Percentiles rank a stretch among this genome's conserved stretches.
Evolutionary conservation across 2,888 invertebrate species (phyloP).

Genomic region (Hyposoter dolosus): DNA sequence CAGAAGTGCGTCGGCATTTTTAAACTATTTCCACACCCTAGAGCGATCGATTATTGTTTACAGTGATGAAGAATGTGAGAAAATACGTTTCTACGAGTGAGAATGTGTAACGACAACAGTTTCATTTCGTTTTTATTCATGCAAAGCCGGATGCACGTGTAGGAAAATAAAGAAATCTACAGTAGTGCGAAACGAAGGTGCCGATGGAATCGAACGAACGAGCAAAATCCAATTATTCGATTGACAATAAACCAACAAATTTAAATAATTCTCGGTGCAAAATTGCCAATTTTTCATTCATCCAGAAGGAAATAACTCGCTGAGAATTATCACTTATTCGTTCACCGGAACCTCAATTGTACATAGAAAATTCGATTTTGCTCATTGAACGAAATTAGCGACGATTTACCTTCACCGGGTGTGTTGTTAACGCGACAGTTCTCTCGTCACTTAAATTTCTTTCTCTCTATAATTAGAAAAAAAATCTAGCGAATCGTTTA

Average conservation of each 20-base stretch:
- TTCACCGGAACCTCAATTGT: background rate
- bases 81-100: constrained; percentile 7
- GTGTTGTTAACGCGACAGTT: constrained; percentile 60
- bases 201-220: background rate
- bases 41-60: background rate
- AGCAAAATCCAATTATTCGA: constrained; percentile 12
- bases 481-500: background rate
- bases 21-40: background rate
- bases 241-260: background rate
- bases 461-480: constrained; percentile 36
- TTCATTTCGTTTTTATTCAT: background rate
- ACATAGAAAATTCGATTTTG: background rate
- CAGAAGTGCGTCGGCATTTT: background rate
- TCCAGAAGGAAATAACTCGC: background rate
- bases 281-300: background rate
- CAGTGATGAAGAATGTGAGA: background rate
- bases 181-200: constrained; percentile 19
- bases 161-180: background rate
- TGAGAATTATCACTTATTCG: background rate
- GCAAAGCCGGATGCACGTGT: constrained; percentile 7
- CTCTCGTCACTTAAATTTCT: constrained; percentile 41
- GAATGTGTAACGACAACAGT: background rate
- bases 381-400: constrained; percentile 28
- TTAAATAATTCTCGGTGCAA: background rate
- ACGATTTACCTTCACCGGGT: constrained; percentile 71